Conservation (phyloP, 2,113 vertebrate species). For the Perca flavescens region DNA sequence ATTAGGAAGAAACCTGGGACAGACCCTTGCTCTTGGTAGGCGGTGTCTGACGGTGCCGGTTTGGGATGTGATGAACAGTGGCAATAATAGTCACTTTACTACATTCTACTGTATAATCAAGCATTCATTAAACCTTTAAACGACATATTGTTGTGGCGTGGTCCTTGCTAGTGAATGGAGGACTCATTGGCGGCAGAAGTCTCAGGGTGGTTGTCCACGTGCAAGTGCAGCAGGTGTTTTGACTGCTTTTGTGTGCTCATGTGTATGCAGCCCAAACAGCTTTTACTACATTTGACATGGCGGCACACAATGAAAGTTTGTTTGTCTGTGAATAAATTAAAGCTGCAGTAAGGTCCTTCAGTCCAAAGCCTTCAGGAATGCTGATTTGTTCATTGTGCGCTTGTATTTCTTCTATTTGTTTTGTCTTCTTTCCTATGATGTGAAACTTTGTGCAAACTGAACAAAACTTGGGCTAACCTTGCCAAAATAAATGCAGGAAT, state of each 20-base stretch:
- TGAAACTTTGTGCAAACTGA: neutral
- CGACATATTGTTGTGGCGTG: too few species aligned
- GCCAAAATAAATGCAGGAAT: neutral
- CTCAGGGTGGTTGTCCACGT: neutral
- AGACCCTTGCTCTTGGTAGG: too few species aligned
- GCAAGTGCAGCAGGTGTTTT: neutral
- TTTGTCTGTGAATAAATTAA: neutral
- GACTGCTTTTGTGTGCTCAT: neutral
- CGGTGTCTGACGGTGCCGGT: too few species aligned
- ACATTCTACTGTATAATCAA: too few species aligned
- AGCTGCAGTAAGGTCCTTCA: neutral
- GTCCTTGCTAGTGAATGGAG: neutral
- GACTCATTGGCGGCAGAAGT: neutral
- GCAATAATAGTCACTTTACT: too few species aligned
- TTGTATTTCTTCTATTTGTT: neutral
- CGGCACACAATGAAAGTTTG: neutral
- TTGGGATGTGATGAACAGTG: too few species aligned
- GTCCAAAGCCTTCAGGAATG: neutral
- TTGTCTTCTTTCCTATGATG: neutral
- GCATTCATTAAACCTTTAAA: too few species aligned
- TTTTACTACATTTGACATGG: neutral
- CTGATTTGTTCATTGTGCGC: neutral
- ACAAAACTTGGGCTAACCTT: neutral
- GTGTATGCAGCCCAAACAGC: neutral
- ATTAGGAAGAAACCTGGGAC: too few species aligned